Base-by-base conservation (phyloP, 2,888 invertebrate genomes). In the Latrodectus hesperus region DNA sequence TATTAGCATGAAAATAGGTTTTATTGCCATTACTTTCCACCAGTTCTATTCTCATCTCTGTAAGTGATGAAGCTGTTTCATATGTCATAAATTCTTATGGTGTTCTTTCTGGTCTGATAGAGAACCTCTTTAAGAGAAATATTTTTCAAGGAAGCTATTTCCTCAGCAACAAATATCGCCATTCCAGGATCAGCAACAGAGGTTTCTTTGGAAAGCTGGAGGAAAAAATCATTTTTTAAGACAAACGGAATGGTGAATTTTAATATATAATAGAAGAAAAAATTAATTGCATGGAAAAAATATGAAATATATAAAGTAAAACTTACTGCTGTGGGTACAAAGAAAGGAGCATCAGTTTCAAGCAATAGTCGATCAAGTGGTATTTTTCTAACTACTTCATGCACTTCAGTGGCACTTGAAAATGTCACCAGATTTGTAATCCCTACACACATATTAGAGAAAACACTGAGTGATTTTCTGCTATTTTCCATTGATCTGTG, bases 341-440 rank as follows among this genome's bases (percentile, higher is more conserved):
- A 93, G 89, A 93, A 93, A 6, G 93, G 93, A 1, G 93, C 92
- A 91, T 93, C 93, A 1, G 93, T 93, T 90, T 93, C 93, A 4
- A 93, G 90, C 10, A 93, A 91, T 6, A 93, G 91, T 71, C 92
- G 89, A 68, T 92, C 90, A 5, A 93, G 90, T 1, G 93, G 93
- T 38, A 93, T 91, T 5, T 91, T 89, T 22, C 90, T 79, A 14
- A 92, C 92, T 9, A 92, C 92, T n/a, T 92, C 91, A 60, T 90
- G 90, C 3, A 91, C 90, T 1, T 90, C 90, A 17, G 79, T 89
- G 0, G 91, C 92, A 16, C 88, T 55, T 17, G 84, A 60, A 88
- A 90, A 91, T 5, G 92, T 92, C 8, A 93, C 91, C 11, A 93
- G 90, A 17, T 92, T 91, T 1, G 93, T 93, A 55, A 93, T 90